Percentiles rank a stretch among this genome's conserved stretches.
Conservation (phyloP, 1,140 invertebrate species). For the Drosophila lacertosa region DNA sequence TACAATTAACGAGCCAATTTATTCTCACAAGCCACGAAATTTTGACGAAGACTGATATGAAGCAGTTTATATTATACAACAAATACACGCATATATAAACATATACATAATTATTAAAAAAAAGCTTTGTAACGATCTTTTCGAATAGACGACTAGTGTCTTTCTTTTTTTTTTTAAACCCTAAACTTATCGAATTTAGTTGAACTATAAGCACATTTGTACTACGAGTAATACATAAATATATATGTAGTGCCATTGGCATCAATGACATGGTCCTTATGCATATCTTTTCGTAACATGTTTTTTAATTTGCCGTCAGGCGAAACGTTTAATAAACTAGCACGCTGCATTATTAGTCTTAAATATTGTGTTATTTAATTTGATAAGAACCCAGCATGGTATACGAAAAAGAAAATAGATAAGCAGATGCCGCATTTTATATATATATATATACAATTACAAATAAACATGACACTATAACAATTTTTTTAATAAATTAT, state of each 20-base stretch:
- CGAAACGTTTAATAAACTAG: slow-evolving; percentile 41
- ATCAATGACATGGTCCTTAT: slow-evolving; percentile 60
- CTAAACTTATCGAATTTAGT: slow-evolving; percentile 74
- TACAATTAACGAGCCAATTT: slow-evolving; percentile 71
- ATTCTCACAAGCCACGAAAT: slow-evolving; percentile 69
- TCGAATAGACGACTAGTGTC: slow-evolving; percentile 52
- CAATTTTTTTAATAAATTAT: slow-evolving; percentile 78
- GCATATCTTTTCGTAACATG: slow-evolving; percentile 67
- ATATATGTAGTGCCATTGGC: slow-evolving; percentile 62
- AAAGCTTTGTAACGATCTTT: slow-evolving; percentile 68
- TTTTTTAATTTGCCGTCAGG: slow-evolving; percentile 53
- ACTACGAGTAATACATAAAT: slow-evolving; percentile 48
- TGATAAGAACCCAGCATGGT: slow-evolving; percentile 71
- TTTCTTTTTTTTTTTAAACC: slow-evolving; percentile 34
- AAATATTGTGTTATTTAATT: slow-evolving; percentile 78
- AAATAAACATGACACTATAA: slow-evolving; percentile 59
- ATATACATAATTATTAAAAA: slow-evolving; percentile 19
- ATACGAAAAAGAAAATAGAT: slow-evolving; percentile 52
- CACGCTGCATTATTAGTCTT: slow-evolving; percentile 76
- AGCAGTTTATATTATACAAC: slow-evolving; percentile 55
- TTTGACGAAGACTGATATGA: slow-evolving; percentile 69
- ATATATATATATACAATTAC: slow-evolving; percentile 43
- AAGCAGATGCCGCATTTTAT: slow-evolving; percentile 62
- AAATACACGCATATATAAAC: slow-evolving; percentile 38
- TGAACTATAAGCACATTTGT: slow-evolving; percentile 71